Percentiles rank a stretch among this genome's conserved stretches.
Evolutionary conservation across 1,140 invertebrate genomes (phyloP).

Genomic region (Branchinecta lindahli): DNA sequence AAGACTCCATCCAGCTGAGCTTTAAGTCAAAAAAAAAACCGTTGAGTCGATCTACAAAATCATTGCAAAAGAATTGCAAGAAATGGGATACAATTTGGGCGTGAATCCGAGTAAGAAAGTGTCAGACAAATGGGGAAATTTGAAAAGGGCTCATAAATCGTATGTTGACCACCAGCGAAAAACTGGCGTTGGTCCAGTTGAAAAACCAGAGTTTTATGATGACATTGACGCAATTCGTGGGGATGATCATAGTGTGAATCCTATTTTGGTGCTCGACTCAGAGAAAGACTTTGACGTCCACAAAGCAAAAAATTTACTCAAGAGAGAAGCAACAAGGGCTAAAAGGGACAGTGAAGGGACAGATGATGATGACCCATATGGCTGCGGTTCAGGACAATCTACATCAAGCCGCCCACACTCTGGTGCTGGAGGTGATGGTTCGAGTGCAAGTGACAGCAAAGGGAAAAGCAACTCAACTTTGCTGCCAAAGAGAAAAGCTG

Average conservation of each 20-base stretch:
- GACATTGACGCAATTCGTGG: neutral
- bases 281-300: neutral
- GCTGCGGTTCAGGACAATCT: neutral
- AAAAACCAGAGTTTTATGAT: neutral
- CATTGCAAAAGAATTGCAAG: neutral
- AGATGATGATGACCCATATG: neutral
- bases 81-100: neutral
- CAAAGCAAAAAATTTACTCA: neutral
- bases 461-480: neutral
- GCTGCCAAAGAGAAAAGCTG: no score
- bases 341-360: neutral
- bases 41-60: neutral
- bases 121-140: conserved; percentile 1
- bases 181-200: neutral
- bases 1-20: no score
- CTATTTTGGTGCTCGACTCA: neutral
- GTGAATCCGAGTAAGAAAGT: neutral
- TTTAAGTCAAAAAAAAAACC: no score
- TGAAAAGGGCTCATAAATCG: neutral
- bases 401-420: neutral
- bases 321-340: neutral
- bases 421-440: neutral
- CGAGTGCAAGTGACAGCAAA: neutral
- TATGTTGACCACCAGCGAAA: neutral
- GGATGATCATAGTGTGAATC: neutral